Base-by-base conservation (phyloP, 2,888 invertebrate genomes). In the Machimus atricapillus region DNA sequence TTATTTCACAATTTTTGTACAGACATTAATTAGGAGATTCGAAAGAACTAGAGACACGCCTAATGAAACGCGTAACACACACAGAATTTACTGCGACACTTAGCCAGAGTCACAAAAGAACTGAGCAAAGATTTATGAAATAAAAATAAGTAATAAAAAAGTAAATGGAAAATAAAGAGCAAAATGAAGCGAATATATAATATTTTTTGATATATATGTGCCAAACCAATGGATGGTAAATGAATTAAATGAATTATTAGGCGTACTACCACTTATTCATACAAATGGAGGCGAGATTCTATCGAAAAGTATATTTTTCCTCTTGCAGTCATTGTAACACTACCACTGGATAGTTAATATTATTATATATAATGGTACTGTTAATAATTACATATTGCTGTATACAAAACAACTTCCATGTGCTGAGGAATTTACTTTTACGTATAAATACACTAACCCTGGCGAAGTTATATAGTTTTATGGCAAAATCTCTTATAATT, bases 161-260 rank as follows among this genome's bases (percentile, higher is more conserved):
- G 66, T 66, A 66, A 66, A 66, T 66, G 27, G 27, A 23, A 19
- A 66, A 27, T 66, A 66, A 66, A 23, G 12, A 27, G 19, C 9
- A 66, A 66, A 74, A 27, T 52, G 52, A 77, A 77, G 37, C 23
- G 34, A 77, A 86, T 58, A 86, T 37, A 52, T 74, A 78, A 86
- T 86, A 86, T 86, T 86, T 86, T 86, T 86, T 86, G 77, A 86
- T 77, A 58, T 78, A 86, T 86, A 86, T 86, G 86, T 86, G 86
- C 86, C 86, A 86, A 86, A 86, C n/a, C 40, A 27, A 66, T 23
- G 66, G 19, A 76, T 76, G 40, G 37, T 40, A 76, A 40, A 74
- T 23, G 16, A 27, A 40, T 16, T 76, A 78, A 86, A 78, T 58
- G 58, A 82, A 37, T 82, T 58, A 82, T 82, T 82, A 85, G 31